Evolutionary conservation across 2,888 invertebrate genomes (phyloP).

Genomic region (Amphipyra berbera): DNA sequence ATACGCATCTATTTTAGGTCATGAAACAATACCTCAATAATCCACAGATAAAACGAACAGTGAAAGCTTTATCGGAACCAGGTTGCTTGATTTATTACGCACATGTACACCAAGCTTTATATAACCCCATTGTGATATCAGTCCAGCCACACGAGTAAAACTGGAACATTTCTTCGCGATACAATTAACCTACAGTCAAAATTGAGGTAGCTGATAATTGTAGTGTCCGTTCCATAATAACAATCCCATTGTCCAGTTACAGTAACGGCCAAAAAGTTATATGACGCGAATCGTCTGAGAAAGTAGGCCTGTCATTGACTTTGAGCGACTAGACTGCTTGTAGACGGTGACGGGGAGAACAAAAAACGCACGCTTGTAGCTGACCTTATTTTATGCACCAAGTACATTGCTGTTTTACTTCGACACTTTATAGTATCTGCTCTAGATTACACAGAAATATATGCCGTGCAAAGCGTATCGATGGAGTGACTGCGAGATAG

Average conservation of each 20-base stretch:
- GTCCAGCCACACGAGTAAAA: conserved; percentile 59
- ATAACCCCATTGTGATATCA: conserved; percentile 33
- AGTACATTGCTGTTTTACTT: conserved; percentile 56
- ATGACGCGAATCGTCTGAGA: conserved; percentile 76
- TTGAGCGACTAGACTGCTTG: conserved; percentile 81
- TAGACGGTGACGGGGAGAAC: conserved; percentile 70
- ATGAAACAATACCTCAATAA: conserved; percentile 36
- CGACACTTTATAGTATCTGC: not conserved
- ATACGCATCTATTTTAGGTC: conserved; percentile 17
- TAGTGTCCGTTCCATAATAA: conserved; percentile 75
- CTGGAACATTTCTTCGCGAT: conserved; percentile 64
- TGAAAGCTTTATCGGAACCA: conserved; percentile 39
- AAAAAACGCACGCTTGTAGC: conserved; percentile 18
- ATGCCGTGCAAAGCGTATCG: not conserved
- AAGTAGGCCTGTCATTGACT: conserved; percentile 85
- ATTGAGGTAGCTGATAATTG: conserved; percentile 71
- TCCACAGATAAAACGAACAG: conserved; percentile 35
- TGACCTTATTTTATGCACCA: not conserved
- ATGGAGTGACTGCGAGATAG: not conserved
- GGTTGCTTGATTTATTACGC: conserved; percentile 41
- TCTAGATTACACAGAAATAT: conserved; percentile 27
- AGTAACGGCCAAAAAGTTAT: conserved; percentile 79
- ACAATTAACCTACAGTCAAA: conserved; percentile 68
- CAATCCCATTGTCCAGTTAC: conserved; percentile 79
- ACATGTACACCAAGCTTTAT: conserved; percentile 37